Evolutionary conservation across 2,797 vertebrate genomes (phyloP).

Genomic region (Chaetophractus vellerosus): DNA sequence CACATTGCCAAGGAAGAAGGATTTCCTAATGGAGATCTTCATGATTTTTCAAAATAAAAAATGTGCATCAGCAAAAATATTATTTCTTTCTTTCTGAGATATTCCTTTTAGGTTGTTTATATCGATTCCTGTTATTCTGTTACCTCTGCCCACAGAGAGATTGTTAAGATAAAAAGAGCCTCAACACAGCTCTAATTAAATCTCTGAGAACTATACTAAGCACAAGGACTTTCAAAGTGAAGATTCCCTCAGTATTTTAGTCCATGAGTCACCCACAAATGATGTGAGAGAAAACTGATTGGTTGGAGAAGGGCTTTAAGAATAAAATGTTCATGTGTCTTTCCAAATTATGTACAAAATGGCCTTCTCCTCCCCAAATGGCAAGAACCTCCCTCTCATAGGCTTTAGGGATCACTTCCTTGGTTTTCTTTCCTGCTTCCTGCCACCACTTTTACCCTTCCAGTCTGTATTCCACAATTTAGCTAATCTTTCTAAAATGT

Average conservation of each 20-base stretch:
- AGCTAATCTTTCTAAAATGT: slow-evolving; percentile 32
- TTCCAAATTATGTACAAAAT: slow-evolving; percentile 44
- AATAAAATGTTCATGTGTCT: slow-evolving; percentile 45
- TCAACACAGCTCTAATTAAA: slow-evolving; percentile 81
- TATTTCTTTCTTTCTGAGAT: slow-evolving; percentile 74
- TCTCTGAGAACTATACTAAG: slow-evolving; percentile 56
- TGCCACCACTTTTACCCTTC: background rate
- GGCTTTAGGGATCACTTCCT: background rate
- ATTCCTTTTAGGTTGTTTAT: slow-evolving; percentile 76
- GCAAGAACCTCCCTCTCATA: background rate
- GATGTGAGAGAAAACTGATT: background rate
- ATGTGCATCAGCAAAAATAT: slow-evolving; percentile 76
- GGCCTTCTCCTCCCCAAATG: background rate
- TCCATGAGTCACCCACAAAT: slow-evolving; percentile 29
- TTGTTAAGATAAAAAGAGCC: slow-evolving; percentile 77
- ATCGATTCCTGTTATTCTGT: slow-evolving; percentile 69
- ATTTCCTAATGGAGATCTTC: slow-evolving; percentile 73
- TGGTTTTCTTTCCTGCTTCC: background rate
- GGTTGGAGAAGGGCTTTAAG: background rate
- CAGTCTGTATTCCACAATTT: background rate
- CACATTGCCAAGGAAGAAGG: slow-evolving; percentile 43
- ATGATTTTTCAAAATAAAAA: slow-evolving; percentile 82
- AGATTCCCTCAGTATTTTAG: slow-evolving; percentile 57
- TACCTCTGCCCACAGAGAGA: slow-evolving; percentile 80
- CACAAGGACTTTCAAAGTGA: slow-evolving; percentile 64